A percentile compares a stretch with the other conserved stretches of the same genome.
Evolutionary conservation across 2,888 invertebrate species (phyloP).

Genomic region (Campoplex capitator): DNA sequence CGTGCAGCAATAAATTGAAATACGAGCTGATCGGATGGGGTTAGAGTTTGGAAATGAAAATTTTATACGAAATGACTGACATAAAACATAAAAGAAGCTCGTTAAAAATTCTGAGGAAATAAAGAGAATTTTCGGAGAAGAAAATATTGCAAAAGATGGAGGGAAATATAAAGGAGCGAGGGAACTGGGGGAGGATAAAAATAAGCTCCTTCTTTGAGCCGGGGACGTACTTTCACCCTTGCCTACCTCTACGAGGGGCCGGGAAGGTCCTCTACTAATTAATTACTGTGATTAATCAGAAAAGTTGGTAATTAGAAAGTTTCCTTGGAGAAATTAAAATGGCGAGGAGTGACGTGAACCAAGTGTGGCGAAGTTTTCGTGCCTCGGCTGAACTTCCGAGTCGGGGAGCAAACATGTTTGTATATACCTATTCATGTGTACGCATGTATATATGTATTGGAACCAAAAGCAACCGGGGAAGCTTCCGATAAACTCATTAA

Average conservation of each 20-base stretch:
- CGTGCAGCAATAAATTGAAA: no score
- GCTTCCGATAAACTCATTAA: constrained; percentile 83
- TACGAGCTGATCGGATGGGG: no score
- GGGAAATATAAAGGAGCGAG: constrained; percentile 17
- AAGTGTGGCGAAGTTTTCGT: constrained; percentile 56
- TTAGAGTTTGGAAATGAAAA: not conserved
- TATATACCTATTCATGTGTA: not conserved
- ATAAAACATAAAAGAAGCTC: not conserved
- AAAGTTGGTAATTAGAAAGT: constrained; percentile 87
- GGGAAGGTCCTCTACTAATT: constrained; percentile 84
- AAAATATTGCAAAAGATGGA: constrained; percentile 26
- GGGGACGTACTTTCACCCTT: constrained; percentile 23
- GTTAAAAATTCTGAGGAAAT: not conserved
- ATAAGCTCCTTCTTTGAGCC: constrained; percentile 63
- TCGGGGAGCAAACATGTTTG: not conserved
- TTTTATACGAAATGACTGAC: not conserved
- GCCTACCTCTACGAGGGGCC: constrained; percentile 16
- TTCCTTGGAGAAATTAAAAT: constrained; percentile 86
- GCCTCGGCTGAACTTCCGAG: constrained; percentile 32
- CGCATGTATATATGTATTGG: constrained; percentile 58
- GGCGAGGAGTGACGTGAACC: constrained; percentile 78
- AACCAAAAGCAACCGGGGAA: constrained; percentile 76
- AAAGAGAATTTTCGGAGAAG: constrained; percentile 1
- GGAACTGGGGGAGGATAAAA: constrained; percentile 43
- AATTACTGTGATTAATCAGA: constrained; percentile 88